Evolutionary conservation across 1,140 invertebrate species (phyloP).

Genomic region (Drosophila eugracilis): DNA sequence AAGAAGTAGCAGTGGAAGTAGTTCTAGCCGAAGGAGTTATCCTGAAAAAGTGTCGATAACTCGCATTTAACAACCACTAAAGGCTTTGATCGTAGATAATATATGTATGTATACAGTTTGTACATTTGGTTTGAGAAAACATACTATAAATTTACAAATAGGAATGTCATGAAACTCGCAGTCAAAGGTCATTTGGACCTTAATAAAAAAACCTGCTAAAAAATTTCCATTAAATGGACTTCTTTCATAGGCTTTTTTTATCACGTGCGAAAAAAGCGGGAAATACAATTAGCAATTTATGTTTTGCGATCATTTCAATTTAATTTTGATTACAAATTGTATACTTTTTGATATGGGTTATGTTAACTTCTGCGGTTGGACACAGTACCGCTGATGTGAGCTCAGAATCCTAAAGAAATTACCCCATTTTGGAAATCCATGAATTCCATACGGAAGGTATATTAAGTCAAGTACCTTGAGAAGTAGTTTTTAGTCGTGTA

Average conservation of each 20-base stretch:
- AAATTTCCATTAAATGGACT: not conserved
- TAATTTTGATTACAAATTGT: slow-evolving; percentile 9
- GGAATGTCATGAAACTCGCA: not conserved
- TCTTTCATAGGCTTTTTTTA: not conserved
- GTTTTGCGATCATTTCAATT: not conserved
- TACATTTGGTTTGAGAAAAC: not conserved
- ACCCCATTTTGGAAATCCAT: not conserved
- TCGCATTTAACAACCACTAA: slow-evolving; percentile 55
- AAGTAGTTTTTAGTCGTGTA: not conserved
- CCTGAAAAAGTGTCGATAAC: slow-evolving; percentile 71
- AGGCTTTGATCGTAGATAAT: slow-evolving; percentile 23
- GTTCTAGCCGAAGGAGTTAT: slow-evolving; percentile 60
- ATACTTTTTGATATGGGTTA: slow-evolving; percentile 1
- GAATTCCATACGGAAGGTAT: not conserved
- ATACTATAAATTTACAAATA: not conserved
- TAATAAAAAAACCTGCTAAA: not conserved
- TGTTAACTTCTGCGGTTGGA: not conserved
- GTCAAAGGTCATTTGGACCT: not conserved
- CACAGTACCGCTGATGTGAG: too few relatives aligned
- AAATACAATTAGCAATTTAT: slow-evolving; percentile 5
- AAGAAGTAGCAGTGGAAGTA: slow-evolving; percentile 67
- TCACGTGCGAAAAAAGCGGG: slow-evolving; percentile 5
- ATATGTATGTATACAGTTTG: slow-evolving; percentile 24
- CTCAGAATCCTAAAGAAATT: too few relatives aligned
- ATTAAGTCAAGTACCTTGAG: not conserved